phyloP scores from a whole-genome alignment of 2,113 vertebrate genomes.

The Chlorodrepanis virens region DNA sequence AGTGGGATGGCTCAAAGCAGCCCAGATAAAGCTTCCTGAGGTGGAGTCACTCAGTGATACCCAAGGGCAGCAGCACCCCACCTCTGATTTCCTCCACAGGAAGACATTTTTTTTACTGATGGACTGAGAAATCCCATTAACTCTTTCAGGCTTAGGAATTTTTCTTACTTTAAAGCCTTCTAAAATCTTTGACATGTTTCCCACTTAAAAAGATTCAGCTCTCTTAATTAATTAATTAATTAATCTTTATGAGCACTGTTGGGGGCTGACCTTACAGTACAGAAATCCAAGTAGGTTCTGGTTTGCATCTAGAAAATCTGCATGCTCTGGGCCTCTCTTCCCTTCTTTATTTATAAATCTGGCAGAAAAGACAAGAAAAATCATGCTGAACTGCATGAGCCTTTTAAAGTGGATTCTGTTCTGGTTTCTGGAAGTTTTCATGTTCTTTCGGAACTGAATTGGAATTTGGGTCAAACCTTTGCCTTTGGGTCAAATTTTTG shows the following conservation, averaged over 20 bases:
- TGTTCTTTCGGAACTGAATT: neutral
- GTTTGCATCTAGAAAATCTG: neutral
- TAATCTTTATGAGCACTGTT: neutral
- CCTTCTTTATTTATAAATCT: neutral
- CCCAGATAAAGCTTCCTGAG: conserved; percentile 48
- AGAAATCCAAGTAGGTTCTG: neutral
- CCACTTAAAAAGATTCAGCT: neutral
- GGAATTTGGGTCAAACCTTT: neutral
- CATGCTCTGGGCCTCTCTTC: neutral
- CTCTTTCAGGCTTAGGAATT: neutral
- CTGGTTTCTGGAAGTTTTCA: neutral
- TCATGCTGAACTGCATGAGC: neutral
- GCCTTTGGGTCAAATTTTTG: neutral
- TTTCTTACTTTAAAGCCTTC: neutral
- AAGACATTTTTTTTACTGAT: neutral
- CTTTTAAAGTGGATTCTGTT: neutral
- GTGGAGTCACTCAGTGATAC: neutral
- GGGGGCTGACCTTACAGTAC: neutral
- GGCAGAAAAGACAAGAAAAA: neutral
- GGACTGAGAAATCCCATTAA: neutral
- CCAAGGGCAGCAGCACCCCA: neutral
- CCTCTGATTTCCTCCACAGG: conserved; percentile 16
- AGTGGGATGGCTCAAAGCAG: neutral
- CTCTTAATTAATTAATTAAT: neutral
- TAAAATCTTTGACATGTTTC: neutral